phyloP scores from a whole-genome alignment of 2,797 vertebrate species.

The Hipposideros larvatus region DNA sequence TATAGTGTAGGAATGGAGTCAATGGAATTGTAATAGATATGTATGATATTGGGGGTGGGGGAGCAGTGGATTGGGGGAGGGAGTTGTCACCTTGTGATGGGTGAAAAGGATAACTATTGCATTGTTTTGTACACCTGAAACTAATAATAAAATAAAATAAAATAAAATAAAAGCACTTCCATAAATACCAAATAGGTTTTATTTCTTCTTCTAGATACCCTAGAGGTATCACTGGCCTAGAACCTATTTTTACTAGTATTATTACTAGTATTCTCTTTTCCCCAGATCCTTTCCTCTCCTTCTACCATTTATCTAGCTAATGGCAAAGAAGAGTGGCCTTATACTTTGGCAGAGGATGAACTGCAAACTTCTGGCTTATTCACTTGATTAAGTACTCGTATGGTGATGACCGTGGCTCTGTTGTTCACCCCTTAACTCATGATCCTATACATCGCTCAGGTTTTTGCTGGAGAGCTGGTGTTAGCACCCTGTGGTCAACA shows the following conservation, averaged over 20 bases:
- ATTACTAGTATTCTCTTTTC: background rate
- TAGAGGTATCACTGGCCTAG: background rate
- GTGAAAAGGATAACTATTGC: no score
- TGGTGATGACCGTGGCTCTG: background rate
- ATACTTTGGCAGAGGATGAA: background rate
- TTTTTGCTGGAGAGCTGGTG: background rate
- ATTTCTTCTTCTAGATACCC: constrained; percentile 5
- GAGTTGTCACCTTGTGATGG: no score
- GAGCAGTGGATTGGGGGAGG: no score
- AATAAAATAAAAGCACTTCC: background rate
- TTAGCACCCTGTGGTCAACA: background rate
- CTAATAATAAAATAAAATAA: no score
- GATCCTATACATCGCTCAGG: background rate
- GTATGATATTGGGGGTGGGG: no score
- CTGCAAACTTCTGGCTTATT: background rate
- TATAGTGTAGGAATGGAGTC: no score
- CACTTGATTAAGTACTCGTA: background rate
- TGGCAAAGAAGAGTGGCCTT: background rate
- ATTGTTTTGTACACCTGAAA: no score
- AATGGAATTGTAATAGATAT: no score
- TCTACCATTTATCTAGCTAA: background rate
- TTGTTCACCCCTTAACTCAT: background rate
- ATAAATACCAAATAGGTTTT: background rate
- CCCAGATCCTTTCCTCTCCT: background rate
- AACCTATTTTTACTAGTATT: background rate